Percentiles rank a stretch among this genome's conserved stretches.
Conservation (phyloP, 2,797 vertebrate species). For the Atherinosoma microstoma region DNA sequence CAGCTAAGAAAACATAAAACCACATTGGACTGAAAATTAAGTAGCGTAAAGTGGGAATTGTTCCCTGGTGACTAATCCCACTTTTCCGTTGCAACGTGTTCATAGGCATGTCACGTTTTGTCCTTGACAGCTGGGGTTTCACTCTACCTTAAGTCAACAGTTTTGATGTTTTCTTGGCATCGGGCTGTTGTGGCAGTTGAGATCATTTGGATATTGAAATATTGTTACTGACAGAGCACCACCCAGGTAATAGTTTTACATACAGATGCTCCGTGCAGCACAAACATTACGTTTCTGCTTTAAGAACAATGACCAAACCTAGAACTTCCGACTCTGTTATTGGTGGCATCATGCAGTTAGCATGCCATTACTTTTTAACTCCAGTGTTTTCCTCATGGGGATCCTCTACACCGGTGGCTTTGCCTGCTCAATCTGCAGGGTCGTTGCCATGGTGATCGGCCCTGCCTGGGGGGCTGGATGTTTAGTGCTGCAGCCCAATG, state of each 20-base stretch:
- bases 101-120: neutral
- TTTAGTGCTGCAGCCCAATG: no score
- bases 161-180: neutral
- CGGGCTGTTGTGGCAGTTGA: neutral
- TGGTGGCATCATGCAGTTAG: neutral
- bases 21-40: neutral
- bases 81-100: conserved; percentile 27
- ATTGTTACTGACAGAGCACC: neutral
- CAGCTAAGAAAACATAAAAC: neutral
- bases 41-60: neutral
- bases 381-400: no score
- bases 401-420: no score
- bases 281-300: neutral
- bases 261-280: neutral
- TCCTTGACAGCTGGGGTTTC: neutral
- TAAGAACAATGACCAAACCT: neutral
- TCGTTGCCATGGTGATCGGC: no score
- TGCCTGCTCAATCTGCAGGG: no score
- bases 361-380: no score
- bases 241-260: neutral
- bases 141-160: conserved; percentile 1
- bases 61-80: conserved; percentile 14
- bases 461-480: no score
- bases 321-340: neutral
- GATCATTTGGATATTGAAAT: conserved; percentile 14